Conservation (phyloP, 2,888 invertebrate genomes). For the Stenodema calcarata region DNA sequence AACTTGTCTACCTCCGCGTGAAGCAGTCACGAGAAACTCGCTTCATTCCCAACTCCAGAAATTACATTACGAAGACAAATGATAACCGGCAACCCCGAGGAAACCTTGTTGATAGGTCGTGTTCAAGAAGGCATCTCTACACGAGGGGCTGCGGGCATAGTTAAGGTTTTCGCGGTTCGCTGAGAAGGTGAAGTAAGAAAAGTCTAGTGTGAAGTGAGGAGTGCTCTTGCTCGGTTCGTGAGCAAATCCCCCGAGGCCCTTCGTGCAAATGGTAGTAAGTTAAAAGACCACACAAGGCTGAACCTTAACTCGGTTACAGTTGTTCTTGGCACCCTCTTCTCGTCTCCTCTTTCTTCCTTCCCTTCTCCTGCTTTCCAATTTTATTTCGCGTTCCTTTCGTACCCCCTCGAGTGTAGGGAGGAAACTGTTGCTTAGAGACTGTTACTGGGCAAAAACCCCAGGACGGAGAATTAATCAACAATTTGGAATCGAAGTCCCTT, state of each 20-base stretch:
- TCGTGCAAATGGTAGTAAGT: background rate
- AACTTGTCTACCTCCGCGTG: background rate
- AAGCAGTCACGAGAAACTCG: background rate
- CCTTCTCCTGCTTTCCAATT: background rate
- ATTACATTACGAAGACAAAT: background rate
- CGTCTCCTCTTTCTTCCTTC: background rate
- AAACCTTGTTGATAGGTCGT: background rate
- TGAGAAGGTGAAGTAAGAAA: conserved; percentile 1
- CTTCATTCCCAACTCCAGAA: background rate
- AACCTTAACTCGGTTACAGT: conserved; percentile 40
- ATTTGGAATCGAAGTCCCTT: background rate
- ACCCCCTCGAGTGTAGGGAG: background rate
- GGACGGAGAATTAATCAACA: conserved; percentile 14
- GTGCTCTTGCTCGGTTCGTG: background rate
- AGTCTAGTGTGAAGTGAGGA: conserved; percentile 13
- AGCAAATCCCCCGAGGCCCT: conserved; percentile 28
- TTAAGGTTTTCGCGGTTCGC: background rate
- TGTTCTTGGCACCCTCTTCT: conserved; percentile 11
- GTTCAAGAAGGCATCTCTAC: background rate
- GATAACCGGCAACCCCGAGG: background rate
- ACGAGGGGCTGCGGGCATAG: background rate
- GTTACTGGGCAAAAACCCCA: background rate
- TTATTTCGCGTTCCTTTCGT: background rate
- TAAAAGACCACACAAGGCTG: conserved; percentile 38
- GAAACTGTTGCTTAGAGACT: conserved; percentile 19